Evolutionary conservation across 1,140 invertebrate genomes (phyloP), one percentile per base, ranked within the genome.

Genomic region (Leguminivora glycinivorella): DNA sequence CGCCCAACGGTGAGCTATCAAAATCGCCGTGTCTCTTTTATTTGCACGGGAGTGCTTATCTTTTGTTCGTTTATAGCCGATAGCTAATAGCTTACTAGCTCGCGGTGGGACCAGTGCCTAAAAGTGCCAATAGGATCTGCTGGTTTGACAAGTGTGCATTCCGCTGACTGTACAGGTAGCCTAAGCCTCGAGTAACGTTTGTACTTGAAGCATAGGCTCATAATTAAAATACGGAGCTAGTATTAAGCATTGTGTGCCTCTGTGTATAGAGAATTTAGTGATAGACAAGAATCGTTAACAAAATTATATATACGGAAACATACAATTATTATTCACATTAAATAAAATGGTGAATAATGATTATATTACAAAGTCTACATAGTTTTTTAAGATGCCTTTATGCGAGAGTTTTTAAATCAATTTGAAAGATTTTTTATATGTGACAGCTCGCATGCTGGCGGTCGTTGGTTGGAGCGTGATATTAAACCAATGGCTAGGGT

Each of bases 231-330:
- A 63, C 69, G 66, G 75, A 80, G 74, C 75, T 88, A 85, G 82
- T 67, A 79, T 73, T 90, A 90, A 90, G 86, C 73, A 88, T 84
- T 81, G 87, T 89, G 87, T 90, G 88, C 88, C 88, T 89, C 86
- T 84, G 85, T 88, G 84, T 90, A 88, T 84, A 88, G 83, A 83
- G 70, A 80, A 71, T 82, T 78, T 82, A 52, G 73, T 43, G 69
- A 74, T 77, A 78, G 72, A 74, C 56, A 70, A 77, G 67, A 74
- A 77, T 76, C 60, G 75, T 75, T 73, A 56, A 76, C 68, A 75
- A 69, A 68, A 77, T 74, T 70, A 67, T 69, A 74, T 71, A 75
- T 69, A 78, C 74, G 69, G 47, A 73, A 74, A 69, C 71, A 70
- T 74, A 75, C 66, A 60, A 75, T 81, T 72, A 77, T 79, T 75